These are phyloP conservation scores for Pelecanoides urinatrix DNA, from an alignment of 2,113 vertebrate genomes.

Conservation along the genomic window DNA sequence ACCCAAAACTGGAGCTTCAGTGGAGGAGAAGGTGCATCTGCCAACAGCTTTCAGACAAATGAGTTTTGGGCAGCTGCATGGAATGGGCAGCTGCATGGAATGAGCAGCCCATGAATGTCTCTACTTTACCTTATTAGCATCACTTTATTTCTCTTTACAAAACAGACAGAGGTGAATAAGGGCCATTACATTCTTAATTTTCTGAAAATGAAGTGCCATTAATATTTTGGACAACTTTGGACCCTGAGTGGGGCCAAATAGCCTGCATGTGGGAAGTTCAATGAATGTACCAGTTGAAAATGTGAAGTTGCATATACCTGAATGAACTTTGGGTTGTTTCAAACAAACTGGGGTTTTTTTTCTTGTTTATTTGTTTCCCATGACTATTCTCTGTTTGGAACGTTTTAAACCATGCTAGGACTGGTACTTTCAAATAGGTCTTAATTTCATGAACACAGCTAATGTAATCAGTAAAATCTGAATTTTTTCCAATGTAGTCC, in stretches of 20 bases:
- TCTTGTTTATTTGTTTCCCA: neutral
- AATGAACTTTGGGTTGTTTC: neutral
- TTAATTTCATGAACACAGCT: neutral
- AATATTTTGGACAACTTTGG: neutral
- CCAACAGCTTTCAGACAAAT: neutral
- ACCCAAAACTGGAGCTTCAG: neutral
- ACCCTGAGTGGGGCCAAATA: neutral
- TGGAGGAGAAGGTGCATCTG: neutral
- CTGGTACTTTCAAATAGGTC: neutral
- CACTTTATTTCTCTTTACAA: neutral
- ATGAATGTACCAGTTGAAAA: neutral
- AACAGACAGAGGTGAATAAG: neutral
- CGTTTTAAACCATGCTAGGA: neutral
- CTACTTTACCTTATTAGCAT: neutral
- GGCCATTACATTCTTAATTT: neutral
- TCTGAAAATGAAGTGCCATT: neutral
- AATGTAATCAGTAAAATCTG: neutral
- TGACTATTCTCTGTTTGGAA: neutral
- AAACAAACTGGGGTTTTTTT: neutral
- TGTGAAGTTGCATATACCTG: neutral
- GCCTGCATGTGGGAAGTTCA: neutral
- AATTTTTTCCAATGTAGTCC: neutral
- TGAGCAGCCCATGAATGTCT: neutral
- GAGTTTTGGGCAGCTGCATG: neutral
- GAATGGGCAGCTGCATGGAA: neutral